Evolutionary conservation across 2,797 vertebrate species (phyloP).

Genomic region (Natrix natrix): DNA sequence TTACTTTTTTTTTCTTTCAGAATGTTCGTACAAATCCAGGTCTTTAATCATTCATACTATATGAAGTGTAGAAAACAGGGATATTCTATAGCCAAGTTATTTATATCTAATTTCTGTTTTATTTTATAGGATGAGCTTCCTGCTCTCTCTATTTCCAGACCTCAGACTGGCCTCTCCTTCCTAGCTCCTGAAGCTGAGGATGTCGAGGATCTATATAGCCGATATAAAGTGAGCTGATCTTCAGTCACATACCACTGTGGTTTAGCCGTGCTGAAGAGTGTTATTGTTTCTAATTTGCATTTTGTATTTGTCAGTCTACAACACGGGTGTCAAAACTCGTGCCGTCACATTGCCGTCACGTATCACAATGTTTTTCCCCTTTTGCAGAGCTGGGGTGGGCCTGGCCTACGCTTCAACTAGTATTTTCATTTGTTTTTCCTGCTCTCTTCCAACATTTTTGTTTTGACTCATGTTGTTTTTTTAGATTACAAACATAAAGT

Average conservation of each 20-base stretch:
- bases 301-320: neutral
- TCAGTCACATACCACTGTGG: neutral
- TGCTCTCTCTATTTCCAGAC: conserved; percentile 78
- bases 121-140: conserved; percentile 82
- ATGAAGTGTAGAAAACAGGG: neutral
- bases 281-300: neutral
- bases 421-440: neutral
- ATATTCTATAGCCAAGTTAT: neutral
- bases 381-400: too few relatives aligned
- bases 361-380: too few relatives aligned
- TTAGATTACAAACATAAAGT: neutral
- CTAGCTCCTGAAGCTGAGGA: conserved; percentile 89
- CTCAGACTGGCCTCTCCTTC: conserved; percentile 86
- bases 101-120: neutral
- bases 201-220: conserved; percentile 89
- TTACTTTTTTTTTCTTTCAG: neutral
- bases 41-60: neutral
- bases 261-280: neutral
- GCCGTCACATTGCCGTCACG: too few relatives aligned
- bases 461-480: neutral
- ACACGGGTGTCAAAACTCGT: too few relatives aligned
- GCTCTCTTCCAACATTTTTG: neutral
- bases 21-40: neutral
- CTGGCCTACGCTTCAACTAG: neutral
- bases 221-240: conserved; percentile 82